Conservation (phyloP, 2,113 vertebrate species). For the Myodes glareolus region DNA sequence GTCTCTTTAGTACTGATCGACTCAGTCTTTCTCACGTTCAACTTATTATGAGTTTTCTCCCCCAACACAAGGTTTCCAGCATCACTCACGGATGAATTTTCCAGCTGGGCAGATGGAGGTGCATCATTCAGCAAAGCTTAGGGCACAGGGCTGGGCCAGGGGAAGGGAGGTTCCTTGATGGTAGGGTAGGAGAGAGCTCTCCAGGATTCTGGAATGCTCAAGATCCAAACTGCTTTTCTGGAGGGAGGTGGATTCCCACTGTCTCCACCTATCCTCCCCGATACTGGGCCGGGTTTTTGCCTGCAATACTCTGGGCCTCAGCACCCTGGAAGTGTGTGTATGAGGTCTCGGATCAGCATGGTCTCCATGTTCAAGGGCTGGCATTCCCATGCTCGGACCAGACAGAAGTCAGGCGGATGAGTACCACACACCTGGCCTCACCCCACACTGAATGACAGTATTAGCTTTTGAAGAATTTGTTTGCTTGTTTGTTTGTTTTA, state of each 20-base stretch:
- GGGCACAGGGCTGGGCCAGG: not conserved
- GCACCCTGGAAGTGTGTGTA: not conserved
- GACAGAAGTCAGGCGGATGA: not conserved
- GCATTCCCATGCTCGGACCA: not conserved
- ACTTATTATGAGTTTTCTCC: not conserved
- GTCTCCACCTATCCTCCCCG: no score
- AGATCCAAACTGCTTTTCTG: not conserved
- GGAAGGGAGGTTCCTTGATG: not conserved
- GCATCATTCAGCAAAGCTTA: not conserved
- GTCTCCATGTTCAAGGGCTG: not conserved
- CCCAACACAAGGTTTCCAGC: not conserved
- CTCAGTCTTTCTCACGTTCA: not conserved
- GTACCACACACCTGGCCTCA: no score
- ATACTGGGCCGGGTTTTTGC: not conserved
- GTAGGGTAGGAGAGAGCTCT: not conserved
- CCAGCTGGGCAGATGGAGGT: slow-evolving; percentile 10
- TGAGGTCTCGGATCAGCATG: not conserved
- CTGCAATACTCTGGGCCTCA: no score
- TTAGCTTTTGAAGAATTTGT: not conserved
- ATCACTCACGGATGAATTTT: not conserved
- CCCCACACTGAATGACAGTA: fast-evolving
- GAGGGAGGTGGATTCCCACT: no score
- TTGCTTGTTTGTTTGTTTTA: not conserved
- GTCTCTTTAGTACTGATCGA: slow-evolving; percentile 3
- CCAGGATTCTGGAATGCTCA: not conserved